Conservation (phyloP, 2,888 invertebrate species). For the Leptopterna dolabrata region DNA sequence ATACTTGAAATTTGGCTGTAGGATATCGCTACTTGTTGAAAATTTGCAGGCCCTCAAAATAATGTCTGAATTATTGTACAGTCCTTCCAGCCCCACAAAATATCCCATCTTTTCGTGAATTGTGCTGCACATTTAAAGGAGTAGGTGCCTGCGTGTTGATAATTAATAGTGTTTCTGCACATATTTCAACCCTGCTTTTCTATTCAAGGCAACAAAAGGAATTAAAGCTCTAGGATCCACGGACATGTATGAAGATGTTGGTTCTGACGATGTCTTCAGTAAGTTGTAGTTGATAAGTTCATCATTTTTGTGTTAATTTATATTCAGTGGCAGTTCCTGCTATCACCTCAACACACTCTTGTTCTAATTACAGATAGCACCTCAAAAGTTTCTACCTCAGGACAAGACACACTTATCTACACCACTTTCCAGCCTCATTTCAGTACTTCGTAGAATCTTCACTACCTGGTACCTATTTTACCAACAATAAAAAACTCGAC, state of each 20-base stretch:
- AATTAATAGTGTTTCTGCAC: too few species aligned
- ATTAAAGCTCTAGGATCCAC: conserved; percentile 68
- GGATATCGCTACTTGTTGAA: too few species aligned
- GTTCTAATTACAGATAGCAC: background rate
- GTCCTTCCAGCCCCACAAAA: too few species aligned
- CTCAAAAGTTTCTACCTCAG: conserved; percentile 1
- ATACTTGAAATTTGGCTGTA: too few species aligned
- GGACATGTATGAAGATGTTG: conserved; percentile 70
- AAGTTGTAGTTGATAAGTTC: background rate
- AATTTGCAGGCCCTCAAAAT: too few species aligned
- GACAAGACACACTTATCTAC: conserved; percentile 17
- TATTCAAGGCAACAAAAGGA: conserved; percentile 70
- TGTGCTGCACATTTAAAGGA: too few species aligned
- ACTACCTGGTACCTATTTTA: background rate
- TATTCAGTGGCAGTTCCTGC: too few species aligned
- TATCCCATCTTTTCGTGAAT: too few species aligned
- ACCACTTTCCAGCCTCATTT: conserved; percentile 42
- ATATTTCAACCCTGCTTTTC: background rate
- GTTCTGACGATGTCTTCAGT: conserved; percentile 68
- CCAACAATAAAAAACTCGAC: background rate
- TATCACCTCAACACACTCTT: background rate
- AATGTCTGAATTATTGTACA: too few species aligned
- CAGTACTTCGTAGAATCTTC: conserved; percentile 10
- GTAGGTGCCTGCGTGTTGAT: too few species aligned
- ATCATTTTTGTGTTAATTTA: too few species aligned